A percentile compares a stretch with the other conserved stretches of the same genome.
Evolutionary conservation across 2,888 invertebrate species (phyloP).

Genomic region (Sarcophaga rosellei): DNA sequence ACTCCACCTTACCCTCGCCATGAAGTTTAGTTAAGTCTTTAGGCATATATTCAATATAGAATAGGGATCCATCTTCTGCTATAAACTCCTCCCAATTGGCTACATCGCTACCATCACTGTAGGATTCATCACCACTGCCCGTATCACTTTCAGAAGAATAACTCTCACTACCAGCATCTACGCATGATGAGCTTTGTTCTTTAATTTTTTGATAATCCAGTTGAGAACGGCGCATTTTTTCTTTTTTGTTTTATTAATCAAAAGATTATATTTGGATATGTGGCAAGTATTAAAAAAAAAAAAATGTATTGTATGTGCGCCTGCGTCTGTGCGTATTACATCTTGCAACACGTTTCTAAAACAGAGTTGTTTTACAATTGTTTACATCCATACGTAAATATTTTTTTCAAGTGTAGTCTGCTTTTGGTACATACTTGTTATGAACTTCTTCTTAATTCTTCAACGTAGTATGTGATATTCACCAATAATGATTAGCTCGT

Average conservation of each 20-base stretch:
- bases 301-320: conserved; percentile 6
- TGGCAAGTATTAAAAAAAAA: background rate
- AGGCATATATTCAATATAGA: conserved; percentile 84
- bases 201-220: conserved; percentile 50
- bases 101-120: conserved; percentile 75
- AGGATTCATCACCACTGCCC: conserved; percentile 72
- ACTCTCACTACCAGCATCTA: conserved; percentile 70
- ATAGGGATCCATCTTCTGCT: conserved; percentile 84
- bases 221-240: conserved; percentile 48
- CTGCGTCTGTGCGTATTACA: conserved; percentile 38
- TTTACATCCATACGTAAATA: background rate
- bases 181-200: conserved; percentile 19
- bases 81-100: conserved; percentile 79
- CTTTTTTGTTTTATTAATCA: background rate
- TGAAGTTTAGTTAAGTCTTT: conserved; percentile 71
- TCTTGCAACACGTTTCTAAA: conserved; percentile 1
- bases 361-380: background rate
- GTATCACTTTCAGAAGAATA: conserved; percentile 76
- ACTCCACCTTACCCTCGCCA: conserved; percentile 77
- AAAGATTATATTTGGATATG: background rate
- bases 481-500: background rate
- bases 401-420: background rate
- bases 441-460: conserved; percentile 7
- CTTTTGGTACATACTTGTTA: background rate
- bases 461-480: background rate